Base-by-base conservation (phyloP, 2,888 invertebrate genomes). In the Harmothoe impar region DNA sequence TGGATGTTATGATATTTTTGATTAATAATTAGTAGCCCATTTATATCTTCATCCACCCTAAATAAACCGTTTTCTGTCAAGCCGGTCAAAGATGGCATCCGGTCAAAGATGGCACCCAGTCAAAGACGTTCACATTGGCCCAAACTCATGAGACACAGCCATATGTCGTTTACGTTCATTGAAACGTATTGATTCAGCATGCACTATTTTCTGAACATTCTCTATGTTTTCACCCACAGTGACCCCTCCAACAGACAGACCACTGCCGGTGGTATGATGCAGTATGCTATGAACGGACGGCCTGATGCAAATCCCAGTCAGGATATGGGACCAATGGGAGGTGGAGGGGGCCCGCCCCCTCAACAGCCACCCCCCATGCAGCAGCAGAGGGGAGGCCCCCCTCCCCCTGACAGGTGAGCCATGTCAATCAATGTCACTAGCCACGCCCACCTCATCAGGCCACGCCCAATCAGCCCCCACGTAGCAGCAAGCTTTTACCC, bases 201-300 rank as follows among this genome's bases (percentile, higher is more conserved):
- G n/a, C n/a, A n/a, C n/a, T n/a, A n/a, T n/a, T n/a, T n/a, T n/a
- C n/a, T n/a, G n/a, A 43, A 43, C 43, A 43, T 43, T 43, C 10
- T 20, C 62, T 62, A 62, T 17, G 17, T 5, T 81, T 81, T 81
- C n/a, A 20, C 17, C 77, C 23, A 20, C 54, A 86, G 86, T 54
- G 86, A 86, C 23, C 54, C 86, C 3, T 54, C 86, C 12, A 86
- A 52, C 86, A 86, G 54, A 29, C 86, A 86, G 86, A 93, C 94
- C 23, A 95, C 94, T 90, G 93, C 94, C 0, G 94, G 94, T 62
- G 95, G 94, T 81, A 93, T 95, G 62, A 94, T 93, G 91, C 94
- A 94, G 90, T 94, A 94, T 77, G 93, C 94, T 10, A 94, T 94
- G 93, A 95, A 95, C 91, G 95, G 94, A 15, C 92, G 92, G 72